A percentile compares a stretch with the other conserved stretches of the same genome.
phyloP scores from a whole-genome alignment of 2,113 vertebrate species.

The Oenanthe oenanthe region DNA sequence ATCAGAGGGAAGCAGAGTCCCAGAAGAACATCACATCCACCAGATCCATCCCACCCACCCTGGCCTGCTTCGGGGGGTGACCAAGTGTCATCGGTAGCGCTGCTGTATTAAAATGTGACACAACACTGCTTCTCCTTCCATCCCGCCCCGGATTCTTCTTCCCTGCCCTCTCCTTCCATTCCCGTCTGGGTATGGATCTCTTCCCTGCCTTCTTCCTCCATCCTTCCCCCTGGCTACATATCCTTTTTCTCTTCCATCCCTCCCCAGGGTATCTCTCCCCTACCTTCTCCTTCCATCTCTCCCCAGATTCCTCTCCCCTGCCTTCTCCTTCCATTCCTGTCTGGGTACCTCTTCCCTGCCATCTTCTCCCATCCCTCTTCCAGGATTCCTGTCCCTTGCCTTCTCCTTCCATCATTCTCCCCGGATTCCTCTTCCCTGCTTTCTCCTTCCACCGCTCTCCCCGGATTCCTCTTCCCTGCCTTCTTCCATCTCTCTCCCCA shows the following conservation, averaged over 20 bases:
- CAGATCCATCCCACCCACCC: neutral
- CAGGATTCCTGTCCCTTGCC: too few relatives aligned
- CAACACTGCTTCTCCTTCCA: neutral
- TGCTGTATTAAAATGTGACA: neutral
- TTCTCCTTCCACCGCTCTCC: neutral
- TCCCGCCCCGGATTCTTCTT: rapidly evolving
- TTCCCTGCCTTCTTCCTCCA: neutral
- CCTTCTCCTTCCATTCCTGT: too few relatives aligned
- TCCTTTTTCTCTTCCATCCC: neutral
- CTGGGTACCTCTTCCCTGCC: neutral
- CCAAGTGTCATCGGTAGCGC: neutral
- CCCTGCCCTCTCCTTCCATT: too few relatives aligned
- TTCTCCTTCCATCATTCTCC: neutral
- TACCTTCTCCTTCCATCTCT: too few relatives aligned
- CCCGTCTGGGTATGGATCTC: rapidly evolving
- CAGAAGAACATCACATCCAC: neutral
- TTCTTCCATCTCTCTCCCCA: rapidly evolving
- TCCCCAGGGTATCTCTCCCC: rapidly evolving
- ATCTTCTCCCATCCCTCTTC: neutral
- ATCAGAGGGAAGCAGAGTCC: neutral
- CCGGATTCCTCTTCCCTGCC: too few relatives aligned
- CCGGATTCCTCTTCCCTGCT: rapidly evolving
- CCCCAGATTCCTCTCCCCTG: neutral
- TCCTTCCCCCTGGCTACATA: neutral
- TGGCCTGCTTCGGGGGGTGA: rapidly evolving